Evolutionary conservation across 2,888 invertebrate genomes (phyloP).

Genomic region (Hypomecis punctinalis): DNA sequence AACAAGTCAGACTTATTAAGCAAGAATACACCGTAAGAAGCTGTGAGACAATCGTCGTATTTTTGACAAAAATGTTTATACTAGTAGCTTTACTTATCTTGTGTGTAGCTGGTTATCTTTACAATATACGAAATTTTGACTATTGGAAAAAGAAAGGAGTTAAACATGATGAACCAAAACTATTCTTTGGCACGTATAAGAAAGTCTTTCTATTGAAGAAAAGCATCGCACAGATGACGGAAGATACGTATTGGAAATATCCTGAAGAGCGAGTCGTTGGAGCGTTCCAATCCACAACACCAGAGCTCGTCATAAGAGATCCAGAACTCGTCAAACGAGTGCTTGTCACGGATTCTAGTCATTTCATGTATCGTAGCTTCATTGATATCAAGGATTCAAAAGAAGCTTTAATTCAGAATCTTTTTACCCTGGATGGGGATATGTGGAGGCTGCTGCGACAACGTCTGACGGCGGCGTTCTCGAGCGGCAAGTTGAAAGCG

Average conservation of each 20-base stretch:
- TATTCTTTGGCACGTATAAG: slow-evolving; percentile 54
- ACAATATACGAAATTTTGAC: slow-evolving; percentile 26
- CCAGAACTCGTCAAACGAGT: slow-evolving; percentile 58
- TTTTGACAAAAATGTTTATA: slow-evolving; percentile 2
- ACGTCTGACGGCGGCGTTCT: slow-evolving; percentile 65
- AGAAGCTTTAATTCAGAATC: slow-evolving; percentile 54
- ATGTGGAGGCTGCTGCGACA: slow-evolving; percentile 65
- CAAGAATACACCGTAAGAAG: no score
- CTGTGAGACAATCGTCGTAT: no score
- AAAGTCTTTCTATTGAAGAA: slow-evolving; percentile 42
- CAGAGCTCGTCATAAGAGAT: slow-evolving; percentile 63
- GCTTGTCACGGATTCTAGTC: slow-evolving; percentile 56
- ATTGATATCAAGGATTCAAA: slow-evolving; percentile 34
- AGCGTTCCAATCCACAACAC: slow-evolving; percentile 57
- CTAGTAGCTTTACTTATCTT: not conserved
- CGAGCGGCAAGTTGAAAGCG: slow-evolving; percentile 62
- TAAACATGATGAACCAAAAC: slow-evolving; percentile 57
- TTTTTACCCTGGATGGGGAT: slow-evolving; percentile 66
- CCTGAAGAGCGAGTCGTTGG: slow-evolving; percentile 66
- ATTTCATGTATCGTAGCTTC: slow-evolving; percentile 45
- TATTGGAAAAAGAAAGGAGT: slow-evolving; percentile 64
- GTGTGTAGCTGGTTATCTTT: slow-evolving; percentile 12
- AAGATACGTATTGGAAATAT: slow-evolving; percentile 58
- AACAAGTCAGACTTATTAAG: no score
- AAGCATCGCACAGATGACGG: slow-evolving; percentile 45